phyloP scores from a whole-genome alignment of 2,797 vertebrate genomes.

The Micrastur ruficollis region DNA sequence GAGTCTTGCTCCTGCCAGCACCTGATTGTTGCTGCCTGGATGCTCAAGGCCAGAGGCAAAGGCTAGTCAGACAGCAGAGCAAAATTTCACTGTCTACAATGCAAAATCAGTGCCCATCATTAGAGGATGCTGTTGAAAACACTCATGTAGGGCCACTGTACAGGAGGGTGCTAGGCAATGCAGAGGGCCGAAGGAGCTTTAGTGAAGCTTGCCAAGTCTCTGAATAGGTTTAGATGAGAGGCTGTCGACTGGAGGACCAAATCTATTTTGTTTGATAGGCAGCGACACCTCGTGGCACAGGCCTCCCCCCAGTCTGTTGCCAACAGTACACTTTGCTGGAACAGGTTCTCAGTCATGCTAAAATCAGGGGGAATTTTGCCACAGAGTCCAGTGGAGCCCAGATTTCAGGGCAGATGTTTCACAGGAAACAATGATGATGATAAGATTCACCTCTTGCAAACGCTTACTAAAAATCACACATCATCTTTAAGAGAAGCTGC shows the following conservation, averaged over 20 bases:
- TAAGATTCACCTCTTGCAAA: background rate
- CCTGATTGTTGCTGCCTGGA: background rate
- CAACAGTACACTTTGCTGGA: rapidly evolving
- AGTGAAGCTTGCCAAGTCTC: background rate
- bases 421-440: background rate
- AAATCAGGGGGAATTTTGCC: background rate
- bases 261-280: background rate
- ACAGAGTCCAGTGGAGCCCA: rapidly evolving
- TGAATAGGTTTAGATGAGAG: rapidly evolving
- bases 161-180: background rate
- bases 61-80: background rate
- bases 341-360: background rate
- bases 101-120: rapidly evolving
- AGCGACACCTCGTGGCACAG: constrained; percentile 36
- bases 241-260: background rate
- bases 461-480: background rate
- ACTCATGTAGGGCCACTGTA: rapidly evolving
- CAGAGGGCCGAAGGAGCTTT: background rate
- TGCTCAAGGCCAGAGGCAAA: background rate
- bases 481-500: background rate
- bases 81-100: rapidly evolving
- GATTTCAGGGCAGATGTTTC: background rate
- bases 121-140: background rate
- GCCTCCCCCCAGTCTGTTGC: background rate
- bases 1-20: no score